A percentile compares a stretch with the other conserved stretches of the same genome.
Evolutionary conservation across 2,888 invertebrate genomes (phyloP).

Genomic region (Sisyra nigra): DNA sequence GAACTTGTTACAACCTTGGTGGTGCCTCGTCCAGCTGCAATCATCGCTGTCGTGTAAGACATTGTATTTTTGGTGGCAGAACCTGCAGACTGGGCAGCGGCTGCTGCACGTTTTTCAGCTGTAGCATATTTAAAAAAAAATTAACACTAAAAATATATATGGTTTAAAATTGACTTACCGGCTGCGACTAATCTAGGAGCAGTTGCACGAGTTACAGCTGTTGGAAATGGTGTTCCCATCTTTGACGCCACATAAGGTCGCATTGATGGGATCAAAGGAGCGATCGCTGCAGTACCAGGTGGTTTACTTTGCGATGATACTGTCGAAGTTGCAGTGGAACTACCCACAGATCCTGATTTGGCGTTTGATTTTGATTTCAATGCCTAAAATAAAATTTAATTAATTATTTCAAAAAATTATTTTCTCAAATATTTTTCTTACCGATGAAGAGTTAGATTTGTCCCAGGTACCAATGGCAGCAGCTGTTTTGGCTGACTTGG

Average conservation of each 20-base stretch:
- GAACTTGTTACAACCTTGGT: constrained; percentile 18
- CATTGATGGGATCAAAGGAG: constrained; percentile 13
- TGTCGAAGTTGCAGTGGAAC: constrained; percentile 16
- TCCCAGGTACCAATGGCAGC: constrained; percentile 40
- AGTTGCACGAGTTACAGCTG: constrained; percentile 19
- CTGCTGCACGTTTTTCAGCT: constrained; percentile 32
- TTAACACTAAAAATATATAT: constrained; percentile 5
- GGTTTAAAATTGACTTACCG: constrained; percentile 18
- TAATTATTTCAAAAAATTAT: neutral
- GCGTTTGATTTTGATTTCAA: constrained; percentile 6
- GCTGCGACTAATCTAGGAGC: constrained; percentile 39
- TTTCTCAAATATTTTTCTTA: neutral
- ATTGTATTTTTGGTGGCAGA: constrained; percentile 34
- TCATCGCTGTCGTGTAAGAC: constrained; percentile 38
- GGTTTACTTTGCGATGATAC: constrained; percentile 15
- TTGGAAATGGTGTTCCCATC: constrained; percentile 10
- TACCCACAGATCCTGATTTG: constrained; percentile 10
- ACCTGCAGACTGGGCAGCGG: constrained; percentile 23
- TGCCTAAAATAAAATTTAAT: constrained; percentile 1
- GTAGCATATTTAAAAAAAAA: constrained; percentile 12
- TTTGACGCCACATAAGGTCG: constrained; percentile 8
- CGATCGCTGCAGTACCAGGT: constrained; percentile 13
- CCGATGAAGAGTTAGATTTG: constrained; percentile 21
- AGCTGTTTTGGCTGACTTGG: constrained; percentile 34
- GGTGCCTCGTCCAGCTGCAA: constrained; percentile 30